Base-by-base conservation (phyloP, 2,888 invertebrate species). In the Hirtodrosophila confusa region DNA sequence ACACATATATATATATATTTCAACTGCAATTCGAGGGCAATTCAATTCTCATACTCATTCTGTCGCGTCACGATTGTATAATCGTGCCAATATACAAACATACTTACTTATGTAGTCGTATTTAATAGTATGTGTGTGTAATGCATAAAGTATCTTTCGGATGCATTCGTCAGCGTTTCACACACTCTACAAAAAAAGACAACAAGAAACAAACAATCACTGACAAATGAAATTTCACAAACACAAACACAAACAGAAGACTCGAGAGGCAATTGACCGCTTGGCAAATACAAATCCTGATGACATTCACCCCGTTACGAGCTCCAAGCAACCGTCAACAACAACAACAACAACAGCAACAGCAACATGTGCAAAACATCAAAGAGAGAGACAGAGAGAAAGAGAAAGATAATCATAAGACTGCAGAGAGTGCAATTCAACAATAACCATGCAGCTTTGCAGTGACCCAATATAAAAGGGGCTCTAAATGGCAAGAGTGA, bases 261-360 rank as follows among this genome's bases (percentile, higher is more conserved):
- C 56, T 37, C 70, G 27, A 83, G 66, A 88, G 86, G 86, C 88
- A 80, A 78, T 79, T 87, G 89, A 88, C 85, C 86, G 82, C 78
- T 72, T 73, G 64, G 65, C 69, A 70, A 77, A 79, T 68, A 79
- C 71, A 73, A 88, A 86, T 89, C 88, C 89, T 87, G 89, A 88
- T 89, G 89, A 89, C 89, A 89, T 89, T 89, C 89, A 89, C 89
- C 89, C 88, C 89, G 86, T 88, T 88, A 86, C 86, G 78, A 80
- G 68, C 69, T 44, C 49, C 31, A 60, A 55, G 58, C 60, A 51
- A 61, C 44, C 54, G 58, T 31, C 55, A 43, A 24, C 57, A 57
- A 44, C 49, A 58, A 50, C 50, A 61, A 10, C 31, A 44, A 12
- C 17, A 54, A 45, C 17, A 56, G 37, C 50, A 35, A 39, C 47